Conservation (phyloP, 1,140 invertebrate species). For the Cotesia glomerata region DNA sequence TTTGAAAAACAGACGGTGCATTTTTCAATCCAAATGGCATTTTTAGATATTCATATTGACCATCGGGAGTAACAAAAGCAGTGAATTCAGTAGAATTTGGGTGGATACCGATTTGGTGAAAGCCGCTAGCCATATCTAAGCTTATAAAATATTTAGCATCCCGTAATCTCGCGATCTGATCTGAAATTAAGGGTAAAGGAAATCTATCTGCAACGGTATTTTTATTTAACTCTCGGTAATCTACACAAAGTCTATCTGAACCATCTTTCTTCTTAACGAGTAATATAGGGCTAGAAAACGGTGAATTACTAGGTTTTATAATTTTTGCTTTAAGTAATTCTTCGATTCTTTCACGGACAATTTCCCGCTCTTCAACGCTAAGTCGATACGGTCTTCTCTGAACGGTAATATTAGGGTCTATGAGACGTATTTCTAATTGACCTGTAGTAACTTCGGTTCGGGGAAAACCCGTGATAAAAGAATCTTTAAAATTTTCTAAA, state of each 20-base stretch:
- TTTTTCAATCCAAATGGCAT: slow-evolving; percentile 62
- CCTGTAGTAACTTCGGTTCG: background rate
- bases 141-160: too few relatives aligned
- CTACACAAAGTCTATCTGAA: slow-evolving; percentile 19
- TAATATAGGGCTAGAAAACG: slow-evolving; percentile 22
- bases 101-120: slow-evolving; percentile 58
- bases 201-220: slow-evolving; percentile 22
- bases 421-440: background rate
- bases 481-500: background rate
- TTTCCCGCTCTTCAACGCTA: background rate
- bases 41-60: slow-evolving; percentile 52
- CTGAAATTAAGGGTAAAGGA: slow-evolving; percentile 6
- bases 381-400: slow-evolving; percentile 10
- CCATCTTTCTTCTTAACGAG: slow-evolving; percentile 27
- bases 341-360: background rate
- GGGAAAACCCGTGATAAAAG: slow-evolving; percentile 3
- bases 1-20: slow-evolving; percentile 53
- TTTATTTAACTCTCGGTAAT: slow-evolving; percentile 25
- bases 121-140: slow-evolving; percentile 41
- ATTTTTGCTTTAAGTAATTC: slow-evolving; percentile 1
- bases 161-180: too few relatives aligned
- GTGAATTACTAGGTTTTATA: slow-evolving; percentile 5
- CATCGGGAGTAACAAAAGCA: slow-evolving; percentile 54
- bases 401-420: slow-evolving; percentile 7
- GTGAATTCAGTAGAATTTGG: slow-evolving; percentile 54